phyloP scores from a whole-genome alignment of 2,888 invertebrate species.

The Perizoma affinitatum region DNA sequence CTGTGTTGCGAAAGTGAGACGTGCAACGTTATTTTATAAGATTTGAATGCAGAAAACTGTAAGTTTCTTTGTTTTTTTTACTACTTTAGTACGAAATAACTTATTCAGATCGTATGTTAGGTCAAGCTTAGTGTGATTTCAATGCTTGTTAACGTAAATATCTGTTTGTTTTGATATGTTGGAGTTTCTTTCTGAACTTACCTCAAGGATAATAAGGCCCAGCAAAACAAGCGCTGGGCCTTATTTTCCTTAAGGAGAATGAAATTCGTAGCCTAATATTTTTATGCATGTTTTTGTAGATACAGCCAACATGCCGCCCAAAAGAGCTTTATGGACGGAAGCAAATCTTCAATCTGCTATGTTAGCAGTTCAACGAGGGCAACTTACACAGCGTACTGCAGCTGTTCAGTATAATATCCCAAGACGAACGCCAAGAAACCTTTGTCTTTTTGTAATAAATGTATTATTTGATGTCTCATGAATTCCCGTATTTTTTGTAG shows the following conservation, averaged over 20 bases:
- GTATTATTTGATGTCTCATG: too few relatives aligned
- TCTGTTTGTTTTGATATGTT: too few relatives aligned
- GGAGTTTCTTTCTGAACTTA: too few relatives aligned
- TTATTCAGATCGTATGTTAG: neutral
- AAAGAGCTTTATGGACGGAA: neutral
- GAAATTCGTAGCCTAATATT: slow-evolving; percentile 1
- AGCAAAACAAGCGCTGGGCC: slow-evolving; percentile 1
- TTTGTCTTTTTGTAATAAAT: too few relatives aligned
- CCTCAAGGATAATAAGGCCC: slow-evolving; percentile 1
- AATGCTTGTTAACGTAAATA: neutral
- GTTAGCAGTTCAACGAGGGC: slow-evolving; percentile 1
- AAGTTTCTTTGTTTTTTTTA: neutral
- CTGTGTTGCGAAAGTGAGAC: too few relatives aligned
- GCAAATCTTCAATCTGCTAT: slow-evolving; percentile 3
- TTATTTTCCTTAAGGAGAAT: slow-evolving; percentile 4
- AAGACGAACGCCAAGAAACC: slow-evolving; percentile 4
- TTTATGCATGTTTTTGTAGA: neutral
- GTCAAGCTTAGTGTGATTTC: neutral
- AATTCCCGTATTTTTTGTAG: too few relatives aligned
- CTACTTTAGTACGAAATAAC: neutral
- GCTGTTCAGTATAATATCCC: slow-evolving; percentile 4
- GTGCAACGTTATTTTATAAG: too few relatives aligned
- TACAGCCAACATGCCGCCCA: too few relatives aligned
- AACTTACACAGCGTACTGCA: neutral
- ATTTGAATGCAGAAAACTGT: too few relatives aligned